These are phyloP conservation scores for Aleiodes sp. DNA, from an alignment of 1,140 invertebrate species.

Conservation along the genomic window DNA sequence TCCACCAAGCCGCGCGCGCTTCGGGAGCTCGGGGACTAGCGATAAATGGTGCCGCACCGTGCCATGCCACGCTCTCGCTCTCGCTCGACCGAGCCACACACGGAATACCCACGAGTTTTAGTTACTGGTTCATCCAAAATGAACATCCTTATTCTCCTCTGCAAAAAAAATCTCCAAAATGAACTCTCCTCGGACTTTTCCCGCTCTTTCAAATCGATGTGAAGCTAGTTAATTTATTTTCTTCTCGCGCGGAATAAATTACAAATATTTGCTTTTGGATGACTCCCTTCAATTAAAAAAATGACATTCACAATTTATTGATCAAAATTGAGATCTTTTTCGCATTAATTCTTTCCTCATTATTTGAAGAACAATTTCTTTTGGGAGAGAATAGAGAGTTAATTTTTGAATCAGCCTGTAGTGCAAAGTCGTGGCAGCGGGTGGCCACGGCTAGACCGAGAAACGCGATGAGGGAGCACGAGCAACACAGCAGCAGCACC, in stretches of 20 bases:
- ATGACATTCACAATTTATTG: background rate
- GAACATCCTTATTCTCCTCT: background rate
- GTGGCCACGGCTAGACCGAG: slow-evolving; percentile 26
- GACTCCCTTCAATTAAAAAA: too few species aligned
- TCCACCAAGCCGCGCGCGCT: slow-evolving; percentile 13
- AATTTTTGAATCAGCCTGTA: slow-evolving; percentile 18
- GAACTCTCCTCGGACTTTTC: too few species aligned
- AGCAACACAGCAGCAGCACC: slow-evolving; percentile 17
- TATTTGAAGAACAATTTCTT: background rate
- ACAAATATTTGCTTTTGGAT: too few species aligned
- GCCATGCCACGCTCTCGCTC: slow-evolving; percentile 46
- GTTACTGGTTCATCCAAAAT: slow-evolving; percentile 20
- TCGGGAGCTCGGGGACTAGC: slow-evolving; percentile 38
- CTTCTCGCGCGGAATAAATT: too few species aligned
- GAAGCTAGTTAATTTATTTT: too few species aligned
- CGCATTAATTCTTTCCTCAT: too few species aligned
- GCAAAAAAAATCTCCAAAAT: too few species aligned
- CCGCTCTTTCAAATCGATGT: too few species aligned
- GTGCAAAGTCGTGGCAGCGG: slow-evolving; percentile 22
- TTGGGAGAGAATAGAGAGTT: background rate
- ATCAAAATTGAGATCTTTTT: background rate
- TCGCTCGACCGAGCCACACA: slow-evolving; percentile 28
- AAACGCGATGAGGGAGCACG: slow-evolving; percentile 30
- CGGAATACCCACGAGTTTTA: slow-evolving; percentile 9
- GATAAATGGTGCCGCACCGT: slow-evolving; percentile 59